Conservation (phyloP, 92 coral and sea anemone genomes). For the Zoanthus solanderi region DNA sequence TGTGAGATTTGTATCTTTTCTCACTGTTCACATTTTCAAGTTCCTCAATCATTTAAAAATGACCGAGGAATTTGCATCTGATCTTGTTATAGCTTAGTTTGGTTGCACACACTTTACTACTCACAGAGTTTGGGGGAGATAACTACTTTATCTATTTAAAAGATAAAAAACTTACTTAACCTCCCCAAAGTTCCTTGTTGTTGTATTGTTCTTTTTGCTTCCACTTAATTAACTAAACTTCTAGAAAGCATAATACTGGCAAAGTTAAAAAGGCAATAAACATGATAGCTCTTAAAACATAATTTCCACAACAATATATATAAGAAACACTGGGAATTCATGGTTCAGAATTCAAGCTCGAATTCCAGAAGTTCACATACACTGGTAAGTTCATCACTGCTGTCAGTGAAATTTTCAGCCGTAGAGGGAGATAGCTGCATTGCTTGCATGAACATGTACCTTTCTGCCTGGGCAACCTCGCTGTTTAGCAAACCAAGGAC, state of each 20-base stretch:
- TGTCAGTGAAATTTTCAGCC: conserved; percentile 25
- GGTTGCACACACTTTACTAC: background rate
- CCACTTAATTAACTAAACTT: background rate
- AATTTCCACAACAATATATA: background rate
- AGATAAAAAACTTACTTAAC: background rate
- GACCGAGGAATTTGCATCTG: too few species aligned
- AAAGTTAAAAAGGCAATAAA: background rate
- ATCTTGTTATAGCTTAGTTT: too few species aligned
- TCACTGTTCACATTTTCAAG: too few species aligned
- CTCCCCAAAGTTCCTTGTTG: background rate
- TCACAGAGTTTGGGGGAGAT: background rate
- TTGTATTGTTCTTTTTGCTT: background rate
- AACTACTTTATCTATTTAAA: background rate
- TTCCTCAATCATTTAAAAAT: too few species aligned
- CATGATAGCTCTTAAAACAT: background rate
- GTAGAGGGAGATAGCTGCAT: conserved; percentile 20
- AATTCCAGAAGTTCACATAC: background rate
- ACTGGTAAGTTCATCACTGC: conserved; percentile 24
- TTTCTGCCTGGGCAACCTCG: conserved; percentile 30
- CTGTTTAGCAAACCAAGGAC: conserved; percentile 11
- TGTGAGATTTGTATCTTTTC: too few species aligned
- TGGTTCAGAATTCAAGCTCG: background rate
- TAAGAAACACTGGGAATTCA: background rate
- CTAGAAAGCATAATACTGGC: background rate
- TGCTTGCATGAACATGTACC: conserved; percentile 3